Base-by-base conservation (phyloP, 2,113 vertebrate species). In the Callithrix jacchus region DNA sequence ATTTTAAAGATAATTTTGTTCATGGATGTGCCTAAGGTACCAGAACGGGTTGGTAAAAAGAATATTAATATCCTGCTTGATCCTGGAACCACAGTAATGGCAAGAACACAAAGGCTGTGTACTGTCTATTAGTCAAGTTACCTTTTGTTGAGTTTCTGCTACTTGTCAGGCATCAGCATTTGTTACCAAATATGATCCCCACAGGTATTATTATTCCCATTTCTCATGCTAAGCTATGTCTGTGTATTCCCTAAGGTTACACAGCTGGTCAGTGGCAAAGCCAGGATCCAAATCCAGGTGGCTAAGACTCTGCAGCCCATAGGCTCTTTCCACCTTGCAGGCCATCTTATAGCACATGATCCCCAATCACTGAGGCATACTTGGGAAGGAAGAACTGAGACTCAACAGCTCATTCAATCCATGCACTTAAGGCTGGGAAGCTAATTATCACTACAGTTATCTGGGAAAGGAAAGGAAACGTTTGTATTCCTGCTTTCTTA, bases 1-100 rank as follows among this genome's bases (percentile, higher is more conserved):
- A 52, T 95, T 89, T 92, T 82, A 94, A 90, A 42, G 11, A 42
- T 73, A 4, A 12, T 77, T 97, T 96, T 93, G 5, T 52, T 84
- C 82, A 66, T 54, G 45, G 66, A 90, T 90, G 0, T 64, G 2
- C 11, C 37, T 87, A 76, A 92, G 8, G 10, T 58, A 73, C 6
- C 30, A 90, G 84, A 95, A 79, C 42, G 70, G 12, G 32, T 61
- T 93, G 37, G 10, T 92, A 71, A 93, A 79, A 85, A 37, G 4
- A 82, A 42, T 71, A 40, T 74, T 82, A 82, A 91, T 76, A 85
- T 82, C 17, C 32, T 93, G 7, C 49, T 86, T 27, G 37, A 87
- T 81, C 47, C 42, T 82, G 2, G n/a, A 93, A 64, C 20, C 40
- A 54, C 1, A 90, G 35, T 71, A 45, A 81, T 81, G 77, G 37